These are phyloP conservation scores for Hirtodrosophila cameraria DNA, from an alignment of 2,888 invertebrate genomes.

Conservation along the genomic window DNA sequence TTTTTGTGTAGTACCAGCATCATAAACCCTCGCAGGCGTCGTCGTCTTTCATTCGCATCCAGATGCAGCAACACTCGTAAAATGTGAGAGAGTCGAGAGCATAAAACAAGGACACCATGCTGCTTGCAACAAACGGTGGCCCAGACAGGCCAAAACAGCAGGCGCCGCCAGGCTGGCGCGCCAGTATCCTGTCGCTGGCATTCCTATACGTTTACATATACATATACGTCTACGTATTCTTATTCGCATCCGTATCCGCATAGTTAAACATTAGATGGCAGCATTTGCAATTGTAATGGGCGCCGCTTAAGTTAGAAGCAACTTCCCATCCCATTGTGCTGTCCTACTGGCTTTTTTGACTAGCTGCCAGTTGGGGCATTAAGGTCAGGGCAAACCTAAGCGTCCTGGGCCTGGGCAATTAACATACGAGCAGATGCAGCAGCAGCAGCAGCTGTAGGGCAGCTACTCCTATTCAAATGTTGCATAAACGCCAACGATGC, in stretches of 20 bases:
- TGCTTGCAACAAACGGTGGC: slow-evolving; percentile 16
- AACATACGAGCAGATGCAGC: slow-evolving; percentile 46
- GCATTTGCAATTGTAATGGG: slow-evolving; percentile 76
- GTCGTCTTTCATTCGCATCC: slow-evolving; percentile 23
- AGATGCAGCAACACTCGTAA: slow-evolving; percentile 33
- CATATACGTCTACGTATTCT: slow-evolving; percentile 4
- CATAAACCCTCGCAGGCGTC: slow-evolving; percentile 24
- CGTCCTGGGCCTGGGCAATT: slow-evolving; percentile 45
- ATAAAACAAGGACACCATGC: slow-evolving; percentile 33
- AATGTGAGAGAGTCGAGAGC: slow-evolving; percentile 21
- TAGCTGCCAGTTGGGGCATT: slow-evolving; percentile 14
- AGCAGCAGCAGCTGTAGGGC: too few relatives aligned
- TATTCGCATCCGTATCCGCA: slow-evolving; percentile 27
- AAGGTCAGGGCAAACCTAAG: slow-evolving; percentile 44
- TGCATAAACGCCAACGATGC: slow-evolving; percentile 16
- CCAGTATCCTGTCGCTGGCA: slow-evolving; percentile 50
- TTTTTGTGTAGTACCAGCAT: slow-evolving; percentile 12
- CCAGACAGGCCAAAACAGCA: slow-evolving; percentile 35
- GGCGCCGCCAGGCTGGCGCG: slow-evolving; percentile 65
- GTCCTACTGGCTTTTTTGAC: not conserved
- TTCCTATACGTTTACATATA: slow-evolving; percentile 1
- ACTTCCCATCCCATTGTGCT: slow-evolving; percentile 1
- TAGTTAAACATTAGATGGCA: slow-evolving; percentile 70
- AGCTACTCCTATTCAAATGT: slow-evolving; percentile 18
- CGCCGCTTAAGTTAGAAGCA: slow-evolving; percentile 42